Conservation (phyloP, 2,888 invertebrate genomes). For the Cephus rjabovi region DNA sequence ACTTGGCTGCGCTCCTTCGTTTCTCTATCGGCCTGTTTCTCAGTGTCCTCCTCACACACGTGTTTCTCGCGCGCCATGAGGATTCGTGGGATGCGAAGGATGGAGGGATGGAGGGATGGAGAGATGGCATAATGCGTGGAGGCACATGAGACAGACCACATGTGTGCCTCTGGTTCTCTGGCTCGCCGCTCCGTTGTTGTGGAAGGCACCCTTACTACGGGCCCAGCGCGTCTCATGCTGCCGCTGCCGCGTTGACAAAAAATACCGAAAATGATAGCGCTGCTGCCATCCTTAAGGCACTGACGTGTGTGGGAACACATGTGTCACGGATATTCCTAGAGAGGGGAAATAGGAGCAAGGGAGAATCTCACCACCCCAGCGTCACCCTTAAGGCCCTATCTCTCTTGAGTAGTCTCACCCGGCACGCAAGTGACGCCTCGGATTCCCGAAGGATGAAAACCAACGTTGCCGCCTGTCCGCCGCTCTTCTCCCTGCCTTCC, state of each 20-base stretch:
- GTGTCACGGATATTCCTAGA: conserved; percentile 29
- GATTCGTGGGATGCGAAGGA: too few species aligned
- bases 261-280: conserved; percentile 34
- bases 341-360: not conserved
- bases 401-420: too few species aligned
- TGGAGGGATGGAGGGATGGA: not conserved
- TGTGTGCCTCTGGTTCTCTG: conserved; percentile 27
- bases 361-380: not conserved
- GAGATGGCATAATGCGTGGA: not conserved
- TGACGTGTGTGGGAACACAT: conserved; percentile 37
- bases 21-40: conserved; percentile 6
- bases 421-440: too few species aligned
- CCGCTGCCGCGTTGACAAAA: conserved; percentile 22
- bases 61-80: conserved; percentile 21
- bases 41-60: conserved; percentile 13
- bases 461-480: too few species aligned
- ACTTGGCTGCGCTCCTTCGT: not conserved
- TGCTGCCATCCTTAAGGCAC: conserved; percentile 32
- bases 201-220: conserved; percentile 6
- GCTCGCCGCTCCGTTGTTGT: conserved; percentile 11
- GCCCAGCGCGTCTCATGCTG: conserved; percentile 10
- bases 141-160: conserved; percentile 40
- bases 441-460: too few species aligned
- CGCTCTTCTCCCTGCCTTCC: too few species aligned
- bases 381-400: too few species aligned